These are phyloP conservation scores for Ditula angustiorana DNA, from an alignment of 2,888 invertebrate species.

Conservation along the genomic window DNA sequence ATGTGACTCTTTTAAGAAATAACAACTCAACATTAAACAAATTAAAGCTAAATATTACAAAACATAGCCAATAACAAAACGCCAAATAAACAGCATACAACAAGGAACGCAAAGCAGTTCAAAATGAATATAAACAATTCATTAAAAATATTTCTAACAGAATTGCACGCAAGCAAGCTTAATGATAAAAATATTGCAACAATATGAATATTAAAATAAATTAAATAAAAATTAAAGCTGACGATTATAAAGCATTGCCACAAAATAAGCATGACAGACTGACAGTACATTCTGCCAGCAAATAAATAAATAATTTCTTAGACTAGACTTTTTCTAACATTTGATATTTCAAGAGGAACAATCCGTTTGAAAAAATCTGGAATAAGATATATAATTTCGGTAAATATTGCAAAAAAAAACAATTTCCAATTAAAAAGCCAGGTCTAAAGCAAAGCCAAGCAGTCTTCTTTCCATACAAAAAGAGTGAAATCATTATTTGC, in stretches of 20 bases:
- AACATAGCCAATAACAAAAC: background rate
- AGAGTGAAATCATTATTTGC: background rate
- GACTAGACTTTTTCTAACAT: background rate
- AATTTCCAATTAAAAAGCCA: background rate
- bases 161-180: conserved; percentile 27
- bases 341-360: background rate
- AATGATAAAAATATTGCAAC: conserved; percentile 27
- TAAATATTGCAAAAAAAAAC: background rate
- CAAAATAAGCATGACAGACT: conserved; percentile 6
- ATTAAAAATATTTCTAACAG: conserved; percentile 3
- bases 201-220: conserved; percentile 15
- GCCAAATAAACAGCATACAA: background rate
- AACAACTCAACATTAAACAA: background rate
- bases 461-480: conserved; percentile 12
- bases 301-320: background rate
- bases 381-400: background rate
- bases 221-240: conserved; percentile 28
- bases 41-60: conserved; percentile 6
- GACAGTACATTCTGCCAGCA: background rate
- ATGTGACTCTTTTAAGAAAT: background rate
- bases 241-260: conserved; percentile 30
- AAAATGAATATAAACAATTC: conserved; percentile 4
- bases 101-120: background rate
- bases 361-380: background rate
- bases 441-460: conserved; percentile 28